Conservation (phyloP, 2,113 vertebrate genomes). For the Callaeas wilsoni region DNA sequence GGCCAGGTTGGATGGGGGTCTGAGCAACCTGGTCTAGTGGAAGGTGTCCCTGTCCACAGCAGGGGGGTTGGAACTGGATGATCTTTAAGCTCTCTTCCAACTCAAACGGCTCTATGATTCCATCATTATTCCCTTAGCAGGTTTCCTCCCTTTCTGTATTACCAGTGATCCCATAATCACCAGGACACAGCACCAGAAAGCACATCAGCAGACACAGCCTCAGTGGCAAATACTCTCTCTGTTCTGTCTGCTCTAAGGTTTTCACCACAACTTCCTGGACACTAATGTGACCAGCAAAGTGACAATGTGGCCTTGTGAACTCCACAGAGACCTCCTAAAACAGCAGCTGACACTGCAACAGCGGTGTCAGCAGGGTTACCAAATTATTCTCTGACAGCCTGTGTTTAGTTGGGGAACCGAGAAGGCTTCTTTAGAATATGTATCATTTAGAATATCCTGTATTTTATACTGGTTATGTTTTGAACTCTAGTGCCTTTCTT, state of each 20-base stretch:
- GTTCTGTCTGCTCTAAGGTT: neutral
- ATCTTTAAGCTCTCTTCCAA: neutral
- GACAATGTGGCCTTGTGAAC: neutral
- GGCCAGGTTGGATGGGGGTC: neutral
- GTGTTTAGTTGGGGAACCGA: neutral
- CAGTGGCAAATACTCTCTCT: neutral
- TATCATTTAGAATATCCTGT: neutral
- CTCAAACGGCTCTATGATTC: neutral
- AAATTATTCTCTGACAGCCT: neutral
- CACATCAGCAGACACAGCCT: neutral
- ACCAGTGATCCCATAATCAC: accelerated
- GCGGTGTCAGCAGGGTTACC: neutral
- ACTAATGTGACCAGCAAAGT: neutral
- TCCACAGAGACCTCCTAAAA: neutral
- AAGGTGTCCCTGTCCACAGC: neutral
- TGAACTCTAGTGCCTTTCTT: neutral
- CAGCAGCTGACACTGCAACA: neutral
- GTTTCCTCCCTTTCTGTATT: neutral
- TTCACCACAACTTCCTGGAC: neutral
- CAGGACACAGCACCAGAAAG: neutral
- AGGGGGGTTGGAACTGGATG: neutral
- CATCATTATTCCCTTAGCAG: neutral
- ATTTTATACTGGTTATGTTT: neutral
- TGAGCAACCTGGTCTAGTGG: neutral
- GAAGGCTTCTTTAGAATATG: neutral